Conservation (phyloP, 35 echinoderm and acorn worm species). For the Strongylocentrotus purpuratus region DNA sequence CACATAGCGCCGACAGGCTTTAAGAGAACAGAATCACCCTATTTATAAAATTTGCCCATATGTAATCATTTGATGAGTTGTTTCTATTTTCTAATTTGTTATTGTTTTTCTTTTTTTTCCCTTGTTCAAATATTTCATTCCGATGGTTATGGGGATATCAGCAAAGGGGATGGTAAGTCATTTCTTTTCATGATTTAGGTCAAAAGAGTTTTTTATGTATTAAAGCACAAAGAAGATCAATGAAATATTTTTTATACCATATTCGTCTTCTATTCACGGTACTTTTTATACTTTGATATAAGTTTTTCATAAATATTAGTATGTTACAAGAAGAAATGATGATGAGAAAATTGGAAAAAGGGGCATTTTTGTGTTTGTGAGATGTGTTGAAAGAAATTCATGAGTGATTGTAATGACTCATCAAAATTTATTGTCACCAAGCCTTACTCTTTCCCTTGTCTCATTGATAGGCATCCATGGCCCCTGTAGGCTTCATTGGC, state of each 20-base stretch:
- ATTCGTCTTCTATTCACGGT: no score
- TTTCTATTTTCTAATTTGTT: neutral
- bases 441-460: neutral
- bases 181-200: neutral
- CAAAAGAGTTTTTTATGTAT: neutral
- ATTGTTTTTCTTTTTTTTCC: neutral
- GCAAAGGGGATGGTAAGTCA: neutral
- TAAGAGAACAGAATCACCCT: no score
- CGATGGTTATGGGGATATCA: neutral
- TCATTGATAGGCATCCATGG: constrained; percentile 65
- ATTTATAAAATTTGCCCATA: no score
- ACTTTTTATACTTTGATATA: no score
- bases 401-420: neutral
- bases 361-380: no score
- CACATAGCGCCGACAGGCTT: no score
- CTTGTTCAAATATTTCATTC: neutral
- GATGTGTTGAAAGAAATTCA: no score
- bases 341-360: no score
- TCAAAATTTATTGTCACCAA: neutral
- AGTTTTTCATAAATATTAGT: no score
- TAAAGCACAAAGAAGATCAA: neutral
- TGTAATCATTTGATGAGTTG: neutral
- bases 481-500: constrained; percentile 91
- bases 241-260: no score
- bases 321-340: no score